phyloP scores from a whole-genome alignment of 2,888 invertebrate genomes.

The Drosophila ezoana region DNA sequence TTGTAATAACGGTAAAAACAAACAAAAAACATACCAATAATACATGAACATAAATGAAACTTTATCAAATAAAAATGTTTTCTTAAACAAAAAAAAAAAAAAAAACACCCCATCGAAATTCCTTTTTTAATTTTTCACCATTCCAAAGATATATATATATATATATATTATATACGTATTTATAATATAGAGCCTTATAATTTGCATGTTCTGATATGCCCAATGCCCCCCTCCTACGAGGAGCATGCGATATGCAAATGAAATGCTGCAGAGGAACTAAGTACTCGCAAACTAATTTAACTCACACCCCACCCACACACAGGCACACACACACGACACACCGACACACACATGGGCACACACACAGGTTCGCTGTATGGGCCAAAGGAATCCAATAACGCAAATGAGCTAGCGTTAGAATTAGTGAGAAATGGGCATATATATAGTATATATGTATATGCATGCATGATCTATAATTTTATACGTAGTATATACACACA shows the following conservation, averaged over 20 bases:
- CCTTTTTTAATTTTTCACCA: constrained; percentile 64
- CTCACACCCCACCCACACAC: constrained; percentile 2
- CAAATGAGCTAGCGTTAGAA: not conserved
- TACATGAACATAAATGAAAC: constrained; percentile 74
- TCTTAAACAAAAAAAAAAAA: constrained; percentile 71
- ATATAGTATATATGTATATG: constrained; percentile 14
- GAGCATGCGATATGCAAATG: constrained; percentile 34
- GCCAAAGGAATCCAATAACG: constrained; percentile 3
- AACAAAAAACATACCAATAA: constrained; percentile 75
- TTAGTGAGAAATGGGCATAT: not conserved
- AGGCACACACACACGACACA: constrained; percentile 16
- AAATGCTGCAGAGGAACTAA: constrained; percentile 68
- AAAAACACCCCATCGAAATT: constrained; percentile 69
- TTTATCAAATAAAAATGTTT: constrained; percentile 80
- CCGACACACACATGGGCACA: constrained; percentile 4
- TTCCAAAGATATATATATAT: constrained; percentile 3
- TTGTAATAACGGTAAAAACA: constrained; percentile 59
- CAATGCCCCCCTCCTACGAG: constrained; percentile 10
- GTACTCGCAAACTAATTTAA: constrained; percentile 69
- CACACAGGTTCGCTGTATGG: not conserved
- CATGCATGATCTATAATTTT: constrained; percentile 26
- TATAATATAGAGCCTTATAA: constrained; percentile 35
- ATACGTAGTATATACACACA: constrained; percentile 9
- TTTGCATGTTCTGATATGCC: constrained; percentile 34
- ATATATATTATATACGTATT: constrained; percentile 1